Conservation (phyloP, 2,888 invertebrate genomes). For the Eristalis pertinax region DNA sequence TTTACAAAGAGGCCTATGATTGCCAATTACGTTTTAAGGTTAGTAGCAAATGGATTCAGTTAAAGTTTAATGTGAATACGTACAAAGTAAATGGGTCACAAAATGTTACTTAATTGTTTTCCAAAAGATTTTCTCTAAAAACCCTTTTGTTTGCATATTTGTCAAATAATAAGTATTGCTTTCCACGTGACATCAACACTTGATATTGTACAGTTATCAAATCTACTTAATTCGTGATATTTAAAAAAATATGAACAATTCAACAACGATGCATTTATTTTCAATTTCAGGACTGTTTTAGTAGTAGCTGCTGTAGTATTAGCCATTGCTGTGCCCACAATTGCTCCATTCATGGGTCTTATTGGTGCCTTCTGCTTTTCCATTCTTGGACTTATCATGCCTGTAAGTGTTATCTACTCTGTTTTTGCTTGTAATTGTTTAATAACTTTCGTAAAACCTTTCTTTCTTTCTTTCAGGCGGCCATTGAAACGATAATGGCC, state of each 20-base stretch:
- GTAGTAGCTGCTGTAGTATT: conserved; percentile 87
- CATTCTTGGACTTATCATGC: conserved; percentile 93
- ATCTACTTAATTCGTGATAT: not conserved
- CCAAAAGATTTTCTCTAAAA: too few relatives aligned
- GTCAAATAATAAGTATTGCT: too few relatives aligned
- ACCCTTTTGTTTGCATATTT: too few relatives aligned
- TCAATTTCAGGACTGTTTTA: conserved; percentile 83
- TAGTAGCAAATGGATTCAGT: conserved; percentile 22
- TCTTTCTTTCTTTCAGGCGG: conserved; percentile 79
- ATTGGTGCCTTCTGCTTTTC: conserved; percentile 97
- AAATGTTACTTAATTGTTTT: too few relatives aligned
- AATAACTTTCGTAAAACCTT: too few relatives aligned
- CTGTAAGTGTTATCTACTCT: conserved; percentile 81
- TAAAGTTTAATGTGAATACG: not conserved
- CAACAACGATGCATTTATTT: not conserved
- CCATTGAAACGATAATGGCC: conserved; percentile 92
- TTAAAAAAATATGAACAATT: not conserved
- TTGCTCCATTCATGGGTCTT: conserved; percentile 93
- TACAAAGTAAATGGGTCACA: too few relatives aligned
- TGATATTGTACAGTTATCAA: too few relatives aligned
- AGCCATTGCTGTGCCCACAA: conserved; percentile 93
- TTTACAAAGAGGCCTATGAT: conserved; percentile 86
- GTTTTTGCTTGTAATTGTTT: not conserved
- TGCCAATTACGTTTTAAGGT: conserved; percentile 89
- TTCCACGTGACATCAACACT: too few relatives aligned